Evolutionary conservation across 1,140 invertebrate species (phyloP).

Genomic region (Gonioctena quinquepunctata): DNA sequence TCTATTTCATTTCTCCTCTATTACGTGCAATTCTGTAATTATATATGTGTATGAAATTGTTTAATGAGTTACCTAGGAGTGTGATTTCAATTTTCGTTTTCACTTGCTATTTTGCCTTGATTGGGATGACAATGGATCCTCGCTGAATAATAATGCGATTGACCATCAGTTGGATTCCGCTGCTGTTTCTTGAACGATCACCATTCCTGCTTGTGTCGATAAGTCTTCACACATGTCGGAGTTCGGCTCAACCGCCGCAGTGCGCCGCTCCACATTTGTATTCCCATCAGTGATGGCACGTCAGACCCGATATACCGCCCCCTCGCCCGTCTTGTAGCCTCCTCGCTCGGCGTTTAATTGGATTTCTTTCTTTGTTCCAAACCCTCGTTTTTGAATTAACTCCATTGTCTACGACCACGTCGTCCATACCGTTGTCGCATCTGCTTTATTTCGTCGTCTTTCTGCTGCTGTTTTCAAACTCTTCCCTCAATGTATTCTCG

Average conservation of each 20-base stretch:
- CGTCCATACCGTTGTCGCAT: conserved; percentile 6
- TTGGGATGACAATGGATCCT: no score
- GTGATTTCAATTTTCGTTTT: no score
- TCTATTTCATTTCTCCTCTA: no score
- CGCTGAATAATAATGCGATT: neutral
- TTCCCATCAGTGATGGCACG: conserved; percentile 22
- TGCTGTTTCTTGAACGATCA: neutral
- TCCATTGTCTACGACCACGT: conserved; percentile 27
- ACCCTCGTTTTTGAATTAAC: conserved; percentile 35
- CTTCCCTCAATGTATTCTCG: neutral
- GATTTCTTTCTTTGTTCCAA: conserved; percentile 36
- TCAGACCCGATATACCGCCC: conserved; percentile 7
- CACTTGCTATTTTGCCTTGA: no score
- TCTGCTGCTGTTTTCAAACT: neutral
- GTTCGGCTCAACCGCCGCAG: conserved; percentile 4
- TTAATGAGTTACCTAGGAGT: no score
- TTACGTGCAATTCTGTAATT: no score
- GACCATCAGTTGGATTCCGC: neutral
- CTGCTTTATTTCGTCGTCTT: conserved; percentile 14
- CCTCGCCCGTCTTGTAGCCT: conserved; percentile 4
- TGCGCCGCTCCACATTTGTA: conserved; percentile 22
- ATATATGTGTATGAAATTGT: no score
- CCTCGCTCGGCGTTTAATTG: conserved; percentile 27
- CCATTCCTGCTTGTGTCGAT: neutral
- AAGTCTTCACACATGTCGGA: conserved; percentile 17